Percentiles rank a stretch among this genome's conserved stretches.
phyloP scores from a whole-genome alignment of 64 coral and sea anemone genomes.

The Dendrophyllia cribrosa region DNA sequence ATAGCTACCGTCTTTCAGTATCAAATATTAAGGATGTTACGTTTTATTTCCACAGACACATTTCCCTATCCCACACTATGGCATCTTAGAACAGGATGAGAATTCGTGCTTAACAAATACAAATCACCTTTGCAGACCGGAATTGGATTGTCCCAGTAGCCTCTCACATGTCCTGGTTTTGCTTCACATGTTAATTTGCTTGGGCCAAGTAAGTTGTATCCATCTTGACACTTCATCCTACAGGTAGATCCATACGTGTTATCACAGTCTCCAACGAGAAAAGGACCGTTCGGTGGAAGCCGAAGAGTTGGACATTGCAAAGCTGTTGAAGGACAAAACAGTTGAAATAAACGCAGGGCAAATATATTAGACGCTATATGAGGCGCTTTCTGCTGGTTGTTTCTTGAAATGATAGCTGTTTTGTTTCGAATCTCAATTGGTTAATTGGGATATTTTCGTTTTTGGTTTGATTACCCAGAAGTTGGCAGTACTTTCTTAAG shows the following conservation, averaged over 20 bases:
- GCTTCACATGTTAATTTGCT: constrained; percentile 38
- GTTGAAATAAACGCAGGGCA: no score
- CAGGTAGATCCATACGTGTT: constrained; percentile 65
- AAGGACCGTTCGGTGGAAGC: constrained; percentile 48
- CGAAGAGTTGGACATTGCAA: constrained; percentile 39
- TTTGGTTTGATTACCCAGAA: no score
- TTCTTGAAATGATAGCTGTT: no score
- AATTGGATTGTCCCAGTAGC: constrained; percentile 54
- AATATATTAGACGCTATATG: neutral
- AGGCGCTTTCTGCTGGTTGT: no score
- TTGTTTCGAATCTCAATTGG: no score
- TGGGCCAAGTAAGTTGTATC: constrained; percentile 65
- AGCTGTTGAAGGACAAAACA: neutral
- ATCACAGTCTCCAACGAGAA: constrained; percentile 54
- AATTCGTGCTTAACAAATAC: neutral
- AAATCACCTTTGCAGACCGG: constrained; percentile 59
- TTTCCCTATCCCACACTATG: no score
- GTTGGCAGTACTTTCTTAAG: no score
- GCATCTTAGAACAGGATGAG: no score
- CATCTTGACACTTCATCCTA: constrained; percentile 53
- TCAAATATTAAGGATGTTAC: no score
- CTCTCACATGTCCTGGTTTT: constrained; percentile 43
- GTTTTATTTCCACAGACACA: no score
- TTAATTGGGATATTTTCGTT: no score
- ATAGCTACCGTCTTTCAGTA: no score